phyloP scores from a whole-genome alignment of 2,113 vertebrate genomes.

The Ochotona curzoniae region DNA sequence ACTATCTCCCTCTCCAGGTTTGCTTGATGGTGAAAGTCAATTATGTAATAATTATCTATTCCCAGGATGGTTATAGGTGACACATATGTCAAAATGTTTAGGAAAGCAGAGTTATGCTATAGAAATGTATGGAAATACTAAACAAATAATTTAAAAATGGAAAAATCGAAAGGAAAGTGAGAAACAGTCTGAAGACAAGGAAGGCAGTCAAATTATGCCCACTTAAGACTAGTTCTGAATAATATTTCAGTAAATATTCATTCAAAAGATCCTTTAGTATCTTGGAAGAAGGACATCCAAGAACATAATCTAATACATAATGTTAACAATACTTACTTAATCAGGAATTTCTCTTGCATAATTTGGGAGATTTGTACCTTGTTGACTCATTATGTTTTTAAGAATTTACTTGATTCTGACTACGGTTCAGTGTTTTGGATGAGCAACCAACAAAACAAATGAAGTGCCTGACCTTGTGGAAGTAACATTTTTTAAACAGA shows the following conservation, averaged over 20 bases:
- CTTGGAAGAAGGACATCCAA: too few species aligned
- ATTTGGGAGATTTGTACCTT: background rate
- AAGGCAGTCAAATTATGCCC: background rate
- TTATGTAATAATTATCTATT: background rate
- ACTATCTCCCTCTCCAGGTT: background rate
- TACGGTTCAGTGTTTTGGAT: background rate
- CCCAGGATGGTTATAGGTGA: background rate
- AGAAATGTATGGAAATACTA: background rate
- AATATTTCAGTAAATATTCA: too few species aligned
- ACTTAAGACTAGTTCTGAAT: too few species aligned
- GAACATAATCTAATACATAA: too few species aligned
- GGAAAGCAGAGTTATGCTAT: background rate
- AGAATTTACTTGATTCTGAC: background rate
- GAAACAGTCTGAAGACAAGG: background rate
- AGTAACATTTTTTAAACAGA: too few species aligned
- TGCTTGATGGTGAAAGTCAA: background rate
- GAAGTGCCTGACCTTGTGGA: background rate
- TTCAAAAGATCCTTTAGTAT: background rate
- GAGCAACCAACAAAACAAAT: background rate
- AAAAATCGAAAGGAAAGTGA: slow-evolving; percentile 4
- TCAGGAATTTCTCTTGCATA: background rate
- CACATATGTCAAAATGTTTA: background rate
- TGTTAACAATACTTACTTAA: too few species aligned
- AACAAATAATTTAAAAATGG: background rate
- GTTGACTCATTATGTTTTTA: background rate